phyloP scores from a whole-genome alignment of 2,888 invertebrate species.

The Hyles lineata region DNA sequence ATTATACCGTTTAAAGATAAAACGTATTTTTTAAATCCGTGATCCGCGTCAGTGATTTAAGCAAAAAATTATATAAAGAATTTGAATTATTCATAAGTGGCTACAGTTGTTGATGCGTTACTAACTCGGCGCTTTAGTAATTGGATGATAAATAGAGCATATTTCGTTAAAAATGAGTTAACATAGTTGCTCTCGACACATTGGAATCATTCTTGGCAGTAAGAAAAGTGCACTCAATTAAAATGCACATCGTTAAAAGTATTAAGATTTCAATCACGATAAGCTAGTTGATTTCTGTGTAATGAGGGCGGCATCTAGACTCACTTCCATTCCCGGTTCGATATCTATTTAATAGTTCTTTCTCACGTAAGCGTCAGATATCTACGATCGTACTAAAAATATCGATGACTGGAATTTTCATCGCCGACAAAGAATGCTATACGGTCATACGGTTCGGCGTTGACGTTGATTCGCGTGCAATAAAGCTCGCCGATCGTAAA shows the following conservation, averaged over 20 bases:
- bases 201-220: not conserved
- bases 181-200: not conserved
- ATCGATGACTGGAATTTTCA: slow-evolving; percentile 62
- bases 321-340: slow-evolving; percentile 46
- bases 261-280: slow-evolving; percentile 54
- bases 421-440: slow-evolving; percentile 58
- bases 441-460: slow-evolving; percentile 53
- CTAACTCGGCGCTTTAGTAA: not conserved
- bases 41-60: not conserved
- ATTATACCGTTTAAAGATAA: not conserved
- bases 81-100: slow-evolving; percentile 12
- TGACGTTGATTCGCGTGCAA: slow-evolving; percentile 57
- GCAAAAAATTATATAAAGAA: not conserved
- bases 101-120: not conserved
- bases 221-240: slow-evolving; percentile 25
- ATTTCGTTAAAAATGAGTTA: not conserved
- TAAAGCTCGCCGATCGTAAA: slow-evolving; percentile 57
- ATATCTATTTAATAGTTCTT: slow-evolving; percentile 52
- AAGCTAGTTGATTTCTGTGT: slow-evolving; percentile 46
- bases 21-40: not conserved
- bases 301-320: slow-evolving; percentile 52
- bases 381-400: slow-evolving; percentile 61
- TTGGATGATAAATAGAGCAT: not conserved
- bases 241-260: slow-evolving; percentile 41
- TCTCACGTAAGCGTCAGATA: slow-evolving; percentile 57